Evolutionary conservation across 92 coral and sea anemone genomes (phyloP), one percentile per base, ranked within the genome.

Genomic region (Zoanthus sociatus): DNA sequence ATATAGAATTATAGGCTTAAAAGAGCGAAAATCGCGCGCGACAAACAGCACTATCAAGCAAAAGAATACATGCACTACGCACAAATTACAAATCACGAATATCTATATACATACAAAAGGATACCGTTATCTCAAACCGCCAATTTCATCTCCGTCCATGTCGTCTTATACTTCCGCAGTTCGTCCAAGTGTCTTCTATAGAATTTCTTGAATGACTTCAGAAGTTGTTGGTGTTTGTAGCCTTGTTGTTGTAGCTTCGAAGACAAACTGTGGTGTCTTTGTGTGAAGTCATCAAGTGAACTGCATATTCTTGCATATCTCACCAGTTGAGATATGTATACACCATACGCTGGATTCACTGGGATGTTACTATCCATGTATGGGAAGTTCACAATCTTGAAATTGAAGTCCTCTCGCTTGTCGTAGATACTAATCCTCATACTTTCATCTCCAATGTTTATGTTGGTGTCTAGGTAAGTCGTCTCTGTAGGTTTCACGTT

Each of bases 281-380:
- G 20, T 79, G 42, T 81, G 60, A 88, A 88, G 87, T 79, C 87
- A 37, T 78, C 81, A 14, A 51, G 51, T 42, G 60, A 15, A 17
- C 87, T 88, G 83, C 91, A 88, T 54, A 88, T 82, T 60, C 91
- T 82, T 69, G 83, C 91, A 88, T 71, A 79, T 47, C 90, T 79
- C 90, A 68, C 87, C 90, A 87, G 86, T 87, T 78, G 90, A 87
- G 86, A 87, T 87, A 87, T 87, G 86, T 60, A 87, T 17, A 87
- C 90, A 16, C 90, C 86, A 17, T 79, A 87, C 74, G 87, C 87
- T 6, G 87, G 90, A 67, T 87, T 87, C 86, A 30, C 15, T 15
- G 90, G 90, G 4, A 87, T 87, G 87, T 87, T 78, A 55, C 87
- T 87, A 71, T 69, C 84, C 79, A 87, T 16, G 76, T 78, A 71